Base-by-base conservation (phyloP, 2,113 vertebrate genomes). In the Heloderma charlesbogerti region DNA sequence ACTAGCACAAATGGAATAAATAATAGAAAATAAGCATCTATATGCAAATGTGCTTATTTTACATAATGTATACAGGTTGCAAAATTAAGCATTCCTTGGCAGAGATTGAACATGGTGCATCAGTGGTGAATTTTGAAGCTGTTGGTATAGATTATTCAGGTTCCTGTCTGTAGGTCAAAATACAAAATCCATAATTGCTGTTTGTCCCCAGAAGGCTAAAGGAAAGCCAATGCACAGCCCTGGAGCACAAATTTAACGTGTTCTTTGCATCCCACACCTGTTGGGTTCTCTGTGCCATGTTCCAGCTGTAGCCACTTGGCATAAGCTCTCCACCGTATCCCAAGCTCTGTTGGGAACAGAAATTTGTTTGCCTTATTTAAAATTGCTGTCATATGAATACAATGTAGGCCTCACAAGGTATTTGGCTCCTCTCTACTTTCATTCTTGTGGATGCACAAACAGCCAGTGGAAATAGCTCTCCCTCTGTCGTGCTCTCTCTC, bases 351-450 rank as follows among this genome's bases (percentile, higher is more conserved):
- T 0, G 27, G 91, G 92, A 95, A 94, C 91, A 85, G 78, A 43
- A 15, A 83, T 80, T 89, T 94, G 82, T 95, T 95, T 94, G 92
- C 82, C 94, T 95, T 95, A 95, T 93, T 95, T 95, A 95, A 96
- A 95, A 87, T 80, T 91, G 54, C 91, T 94, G 71, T 88, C 88
- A 87, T 95, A 85, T 75, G 90, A 92, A 91, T 85, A 84, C 63
- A 90, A 93, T 81, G 45, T 0, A 25, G 69, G 88, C 90, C 91
- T 93, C 91, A 48, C 88, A 89, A 48, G 93, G 82, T 77, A 87
- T 86, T 72, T 84, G n/a, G 74, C 88, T 71, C 82, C 79, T 95
- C 91, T 94, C 93, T 88, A 86, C 92, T 89, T 94, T 94, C 89
- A 86, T 79, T 89, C 89, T 92, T 95, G 95, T 95, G 94, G 95